Evolutionary conservation across 2,113 vertebrate genomes (phyloP), one percentile per base, ranked within the genome.

Genomic region (Poicephalus gulielmi): DNA sequence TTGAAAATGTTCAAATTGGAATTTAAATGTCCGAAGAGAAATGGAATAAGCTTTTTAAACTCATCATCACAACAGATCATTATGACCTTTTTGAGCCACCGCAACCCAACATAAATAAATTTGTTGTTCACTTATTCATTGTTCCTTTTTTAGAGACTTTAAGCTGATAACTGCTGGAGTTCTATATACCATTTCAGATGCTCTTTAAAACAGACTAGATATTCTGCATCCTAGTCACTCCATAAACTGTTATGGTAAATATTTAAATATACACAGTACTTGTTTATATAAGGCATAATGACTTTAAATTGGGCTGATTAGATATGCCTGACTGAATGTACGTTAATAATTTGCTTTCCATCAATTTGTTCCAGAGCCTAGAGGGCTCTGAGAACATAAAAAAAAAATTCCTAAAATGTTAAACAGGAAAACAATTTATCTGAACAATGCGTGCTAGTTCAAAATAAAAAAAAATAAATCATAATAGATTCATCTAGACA

Each of bases 271-370:
- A 83, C 83, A 74, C 50, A 70, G 15, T 55, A 33, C 33, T 88
- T 83, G 79, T 92, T 96, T 96, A 94, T 94, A 39, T 86, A 93
- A 93, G 75, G 67, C 37, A 91, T 94, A 88, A 93, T 86, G 50
- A 86, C 39, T 92, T 95, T 81, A 77, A 94, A 70, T 93, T 80
- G 16, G 60, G 37, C 46, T 94, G 46, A 82, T 95, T 91, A 83
- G 60, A 28, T 62, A 89, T 87, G 93, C 87, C 90, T 95, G 94
- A 53, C 70, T 87, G 67, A 77, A 94, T 14, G 7, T 80, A 80
- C 0, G 0, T 88, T 95, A 93, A 95, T 94, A 96, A 96, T 91
- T 95, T 94, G 79, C 52, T 91, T 87, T 85, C 92, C 75, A 79
- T 64, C 78, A 91, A 77, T 95, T 95, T 92, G n/a, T 74, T 91